These are phyloP conservation scores for Platalea minor DNA, from an alignment of 2,797 vertebrate species.

Conservation along the genomic window DNA sequence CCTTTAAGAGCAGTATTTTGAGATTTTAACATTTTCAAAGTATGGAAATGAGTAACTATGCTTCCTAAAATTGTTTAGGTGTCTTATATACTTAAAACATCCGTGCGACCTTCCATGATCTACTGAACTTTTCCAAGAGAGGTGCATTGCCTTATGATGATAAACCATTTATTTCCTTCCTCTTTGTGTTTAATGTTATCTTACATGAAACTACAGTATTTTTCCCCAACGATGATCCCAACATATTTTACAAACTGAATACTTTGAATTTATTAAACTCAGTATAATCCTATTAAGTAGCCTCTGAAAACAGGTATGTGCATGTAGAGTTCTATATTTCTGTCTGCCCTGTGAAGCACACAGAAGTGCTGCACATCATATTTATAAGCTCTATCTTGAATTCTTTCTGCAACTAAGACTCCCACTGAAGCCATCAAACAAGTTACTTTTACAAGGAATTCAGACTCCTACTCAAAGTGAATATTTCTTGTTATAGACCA, in stretches of 20 bases:
- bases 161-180: not conserved
- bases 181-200: not conserved
- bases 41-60: not conserved
- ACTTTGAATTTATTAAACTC: not conserved
- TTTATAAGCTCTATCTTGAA: not conserved
- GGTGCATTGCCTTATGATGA: not conserved
- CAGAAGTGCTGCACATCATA: not conserved
- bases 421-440: constrained; percentile 21
- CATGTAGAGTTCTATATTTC: not conserved
- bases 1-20: not conserved
- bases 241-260: not conserved
- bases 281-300: not conserved
- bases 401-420: not conserved
- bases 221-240: not conserved
- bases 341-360: not conserved
- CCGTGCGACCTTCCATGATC: not conserved
- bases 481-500: constrained; percentile 9
- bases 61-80: not conserved
- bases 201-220: not conserved
- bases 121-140: not conserved
- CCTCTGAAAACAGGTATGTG: not conserved
- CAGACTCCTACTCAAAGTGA: constrained; percentile 17
- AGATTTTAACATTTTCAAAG: not conserved
- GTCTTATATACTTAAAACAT: not conserved
- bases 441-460: constrained; percentile 19